These are phyloP conservation scores for Sylvietta virens DNA, from an alignment of 2,113 vertebrate species.

Conservation along the genomic window DNA sequence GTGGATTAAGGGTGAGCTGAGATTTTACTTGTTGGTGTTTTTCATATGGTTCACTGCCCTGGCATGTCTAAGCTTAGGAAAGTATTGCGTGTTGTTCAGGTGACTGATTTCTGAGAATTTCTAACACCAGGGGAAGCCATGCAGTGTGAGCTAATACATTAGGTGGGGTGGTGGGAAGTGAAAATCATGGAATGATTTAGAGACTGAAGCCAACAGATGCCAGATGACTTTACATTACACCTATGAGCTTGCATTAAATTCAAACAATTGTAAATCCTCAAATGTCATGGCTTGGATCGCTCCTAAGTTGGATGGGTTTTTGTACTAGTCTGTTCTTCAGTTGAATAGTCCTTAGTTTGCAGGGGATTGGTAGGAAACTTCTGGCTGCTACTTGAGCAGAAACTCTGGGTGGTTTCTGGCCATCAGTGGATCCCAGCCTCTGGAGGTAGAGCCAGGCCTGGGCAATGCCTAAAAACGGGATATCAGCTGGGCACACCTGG, in stretches of 20 bases:
- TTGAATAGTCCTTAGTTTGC: not conserved
- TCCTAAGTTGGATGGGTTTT: not conserved
- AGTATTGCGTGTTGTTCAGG: not conserved
- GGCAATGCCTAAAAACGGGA: not conserved
- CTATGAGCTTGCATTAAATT: not conserved
- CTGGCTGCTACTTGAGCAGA: not conserved
- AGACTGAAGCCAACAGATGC: not conserved
- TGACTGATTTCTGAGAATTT: not conserved
- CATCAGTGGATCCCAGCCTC: rapidly evolving
- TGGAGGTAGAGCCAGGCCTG: not conserved
- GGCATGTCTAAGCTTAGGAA: not conserved
- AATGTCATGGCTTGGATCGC: not conserved
- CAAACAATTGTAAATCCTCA: not conserved
- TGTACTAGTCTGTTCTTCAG: not conserved
- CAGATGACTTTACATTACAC: not conserved
- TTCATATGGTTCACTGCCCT: not conserved
- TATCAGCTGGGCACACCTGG: not conserved
- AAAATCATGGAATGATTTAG: not conserved
- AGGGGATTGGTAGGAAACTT: not conserved
- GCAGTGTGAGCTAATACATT: rapidly evolving
- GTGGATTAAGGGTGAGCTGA: not conserved
- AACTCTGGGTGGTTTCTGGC: not conserved
- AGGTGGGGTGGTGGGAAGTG: too few species aligned
- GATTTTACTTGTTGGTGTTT: not conserved
- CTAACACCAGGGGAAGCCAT: not conserved